Percentiles rank a stretch among this genome's conserved stretches.
Evolutionary conservation across 2,113 vertebrate genomes (phyloP).

Genomic region (Phrynosoma platyrhinos): DNA sequence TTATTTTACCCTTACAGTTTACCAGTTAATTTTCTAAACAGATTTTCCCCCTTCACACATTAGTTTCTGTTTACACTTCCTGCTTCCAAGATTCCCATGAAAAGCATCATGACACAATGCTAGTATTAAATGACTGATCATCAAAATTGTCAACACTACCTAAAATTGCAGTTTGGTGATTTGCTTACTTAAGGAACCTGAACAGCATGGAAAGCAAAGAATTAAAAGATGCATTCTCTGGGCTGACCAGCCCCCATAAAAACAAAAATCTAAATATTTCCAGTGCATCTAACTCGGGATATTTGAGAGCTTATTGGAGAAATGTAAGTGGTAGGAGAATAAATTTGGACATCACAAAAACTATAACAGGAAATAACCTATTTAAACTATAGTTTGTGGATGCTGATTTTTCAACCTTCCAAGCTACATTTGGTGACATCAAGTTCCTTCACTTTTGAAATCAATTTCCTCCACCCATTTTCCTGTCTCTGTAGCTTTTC

Average conservation of each 20-base stretch:
- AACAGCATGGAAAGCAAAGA: not conserved
- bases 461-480: not conserved
- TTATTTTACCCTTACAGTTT: constrained; percentile 7
- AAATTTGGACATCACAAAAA: not conserved
- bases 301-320: not conserved
- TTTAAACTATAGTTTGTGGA: too few relatives aligned
- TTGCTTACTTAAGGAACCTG: not conserved
- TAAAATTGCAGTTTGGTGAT: not conserved
- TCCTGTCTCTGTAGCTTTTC: too few relatives aligned
- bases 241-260: not conserved
- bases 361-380: not conserved
- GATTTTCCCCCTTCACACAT: not conserved
- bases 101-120: not conserved
- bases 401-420: not conserved
- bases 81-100: not conserved
- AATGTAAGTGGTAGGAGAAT: not conserved
- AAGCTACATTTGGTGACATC: too few relatives aligned
- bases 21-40: constrained; percentile 51
- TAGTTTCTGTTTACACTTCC: constrained; percentile 7
- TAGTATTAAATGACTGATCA: not conserved
- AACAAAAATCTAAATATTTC: not conserved
- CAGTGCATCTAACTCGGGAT: not conserved
- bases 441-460: too few relatives aligned
- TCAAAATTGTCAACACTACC: not conserved
- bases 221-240: not conserved